Evolutionary conservation across 2,888 invertebrate genomes (phyloP).

Genomic region (Melinopterus prodromus): DNA sequence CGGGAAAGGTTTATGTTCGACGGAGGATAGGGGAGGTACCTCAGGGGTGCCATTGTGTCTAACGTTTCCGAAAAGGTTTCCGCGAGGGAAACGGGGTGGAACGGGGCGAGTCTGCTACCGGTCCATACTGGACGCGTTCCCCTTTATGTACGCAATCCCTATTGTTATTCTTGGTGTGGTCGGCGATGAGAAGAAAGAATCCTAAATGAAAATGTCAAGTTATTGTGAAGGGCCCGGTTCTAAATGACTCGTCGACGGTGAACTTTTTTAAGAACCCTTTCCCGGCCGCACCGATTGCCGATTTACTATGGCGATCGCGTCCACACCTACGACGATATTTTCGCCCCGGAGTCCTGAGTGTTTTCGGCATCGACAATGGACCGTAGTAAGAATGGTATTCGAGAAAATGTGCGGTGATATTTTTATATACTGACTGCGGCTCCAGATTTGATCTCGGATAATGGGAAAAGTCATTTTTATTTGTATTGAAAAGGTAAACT

Average conservation of each 20-base stretch:
- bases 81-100: not conserved
- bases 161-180: slow-evolving; percentile 14
- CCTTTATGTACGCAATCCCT: not conserved
- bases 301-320: not conserved
- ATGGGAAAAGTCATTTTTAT: not conserved
- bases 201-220: slow-evolving; percentile 25
- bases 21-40: not conserved
- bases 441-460: not conserved
- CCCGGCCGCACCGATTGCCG: not conserved
- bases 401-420: not conserved
- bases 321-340: not conserved
- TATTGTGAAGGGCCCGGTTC: not conserved
- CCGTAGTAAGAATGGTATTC: not conserved
- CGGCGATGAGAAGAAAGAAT: slow-evolving; percentile 19
- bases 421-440: not conserved
- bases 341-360: not conserved
- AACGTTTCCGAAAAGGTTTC: slow-evolving; percentile 4
- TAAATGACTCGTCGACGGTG: slow-evolving; percentile 4
- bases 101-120: not conserved
- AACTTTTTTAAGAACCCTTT: not conserved
- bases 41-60: not conserved
- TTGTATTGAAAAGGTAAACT: too few species aligned
- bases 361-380: not conserved
- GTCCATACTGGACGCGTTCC: not conserved
- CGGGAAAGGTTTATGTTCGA: slow-evolving; percentile 18